phyloP scores from a whole-genome alignment of 2,888 invertebrate species.

The Cosmia pyralina region DNA sequence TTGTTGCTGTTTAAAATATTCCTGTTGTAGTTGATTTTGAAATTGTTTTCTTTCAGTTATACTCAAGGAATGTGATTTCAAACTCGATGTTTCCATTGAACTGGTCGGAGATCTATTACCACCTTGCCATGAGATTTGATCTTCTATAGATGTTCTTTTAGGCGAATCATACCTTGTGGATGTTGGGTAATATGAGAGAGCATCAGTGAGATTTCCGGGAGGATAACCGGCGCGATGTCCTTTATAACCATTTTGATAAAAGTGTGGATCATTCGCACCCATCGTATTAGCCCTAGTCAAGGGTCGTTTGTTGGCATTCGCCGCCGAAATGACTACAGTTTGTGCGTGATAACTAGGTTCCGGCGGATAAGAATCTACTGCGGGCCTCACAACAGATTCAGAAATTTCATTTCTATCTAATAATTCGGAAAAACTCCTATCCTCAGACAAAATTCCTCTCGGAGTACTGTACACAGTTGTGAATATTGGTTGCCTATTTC shows the following conservation, averaged over 20 bases:
- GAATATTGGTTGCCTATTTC: constrained; percentile 92
- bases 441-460: constrained; percentile 91
- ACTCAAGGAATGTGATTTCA: constrained; percentile 90
- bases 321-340: constrained; percentile 87
- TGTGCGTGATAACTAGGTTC: constrained; percentile 90
- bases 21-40: constrained; percentile 89
- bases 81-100: constrained; percentile 89
- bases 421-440: constrained; percentile 92
- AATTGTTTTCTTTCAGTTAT: constrained; percentile 89
- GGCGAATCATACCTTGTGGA: constrained; percentile 91
- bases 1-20: constrained; percentile 89
- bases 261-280: constrained; percentile 87
- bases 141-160: constrained; percentile 90
- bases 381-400: constrained; percentile 78
- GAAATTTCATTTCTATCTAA: constrained; percentile 91
- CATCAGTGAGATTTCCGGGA: constrained; percentile 94
- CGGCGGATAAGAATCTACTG: constrained; percentile 87
- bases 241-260: constrained; percentile 92
- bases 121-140: constrained; percentile 91
- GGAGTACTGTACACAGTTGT: constrained; percentile 94
- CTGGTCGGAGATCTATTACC: constrained; percentile 91
- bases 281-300: constrained; percentile 91
- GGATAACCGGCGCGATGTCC: constrained; percentile 93
- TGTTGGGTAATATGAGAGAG: constrained; percentile 95
- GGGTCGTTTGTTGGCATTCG: constrained; percentile 84